Evolutionary conservation across 2,113 vertebrate genomes (phyloP).

Genomic region (Propithecus coquereli): DNA sequence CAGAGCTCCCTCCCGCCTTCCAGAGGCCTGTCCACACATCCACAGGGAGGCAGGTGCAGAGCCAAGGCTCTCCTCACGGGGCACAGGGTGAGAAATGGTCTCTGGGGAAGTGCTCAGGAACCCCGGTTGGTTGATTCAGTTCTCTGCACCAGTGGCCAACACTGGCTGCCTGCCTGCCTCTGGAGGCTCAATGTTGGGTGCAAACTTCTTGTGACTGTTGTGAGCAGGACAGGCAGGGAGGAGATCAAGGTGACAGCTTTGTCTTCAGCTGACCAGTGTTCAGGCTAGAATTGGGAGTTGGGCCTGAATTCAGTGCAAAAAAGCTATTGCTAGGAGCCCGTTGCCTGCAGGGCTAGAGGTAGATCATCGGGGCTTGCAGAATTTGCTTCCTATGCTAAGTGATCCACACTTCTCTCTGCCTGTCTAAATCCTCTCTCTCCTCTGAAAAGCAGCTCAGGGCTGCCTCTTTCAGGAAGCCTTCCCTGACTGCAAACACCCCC

Average conservation of each 20-base stretch:
- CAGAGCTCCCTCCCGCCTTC: neutral
- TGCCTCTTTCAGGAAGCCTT: neutral
- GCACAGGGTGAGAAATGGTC: neutral
- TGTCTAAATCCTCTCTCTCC: neutral
- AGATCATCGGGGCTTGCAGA: too few species aligned
- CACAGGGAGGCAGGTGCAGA: neutral
- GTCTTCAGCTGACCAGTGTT: neutral
- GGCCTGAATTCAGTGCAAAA: neutral
- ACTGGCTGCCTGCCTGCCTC: neutral
- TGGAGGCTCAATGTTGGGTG: neutral
- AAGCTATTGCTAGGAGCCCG: neutral
- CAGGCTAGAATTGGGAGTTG: neutral
- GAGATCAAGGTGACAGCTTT: neutral
- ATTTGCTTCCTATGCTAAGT: neutral
- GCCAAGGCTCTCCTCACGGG: neutral
- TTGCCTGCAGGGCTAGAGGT: neutral
- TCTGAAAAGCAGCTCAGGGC: neutral
- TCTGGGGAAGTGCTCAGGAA: conserved; percentile 24
- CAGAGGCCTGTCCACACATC: rapidly evolving
- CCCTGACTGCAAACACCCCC: neutral
- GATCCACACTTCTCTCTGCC: neutral
- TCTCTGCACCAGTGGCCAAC: neutral
- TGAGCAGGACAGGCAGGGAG: neutral
- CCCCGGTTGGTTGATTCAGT: neutral
- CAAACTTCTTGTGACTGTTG: neutral